phyloP scores from a whole-genome alignment of 2,888 invertebrate genomes.

The Nomada ruficornis region DNA sequence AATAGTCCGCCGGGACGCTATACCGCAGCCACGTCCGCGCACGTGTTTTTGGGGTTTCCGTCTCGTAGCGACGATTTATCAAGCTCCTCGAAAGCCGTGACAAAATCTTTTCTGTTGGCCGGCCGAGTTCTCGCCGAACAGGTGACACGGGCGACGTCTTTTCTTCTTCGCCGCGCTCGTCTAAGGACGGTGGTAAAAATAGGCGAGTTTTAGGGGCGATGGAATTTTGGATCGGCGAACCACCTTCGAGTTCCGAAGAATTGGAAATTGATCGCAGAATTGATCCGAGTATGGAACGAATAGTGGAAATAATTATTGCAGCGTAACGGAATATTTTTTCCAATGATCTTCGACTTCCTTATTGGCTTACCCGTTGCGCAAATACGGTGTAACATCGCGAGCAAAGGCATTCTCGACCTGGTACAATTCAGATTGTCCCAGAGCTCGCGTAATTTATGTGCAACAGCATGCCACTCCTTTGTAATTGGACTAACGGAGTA shows the following conservation, averaged over 20 bases:
- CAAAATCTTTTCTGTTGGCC: slow-evolving; percentile 37
- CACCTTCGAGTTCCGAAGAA: too few species aligned
- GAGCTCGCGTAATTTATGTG: slow-evolving; percentile 43
- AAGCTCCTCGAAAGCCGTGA: slow-evolving; percentile 64
- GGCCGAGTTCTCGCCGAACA: slow-evolving; percentile 49
- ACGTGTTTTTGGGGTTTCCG: slow-evolving; percentile 65
- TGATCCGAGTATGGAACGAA: too few species aligned
- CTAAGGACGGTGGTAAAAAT: too few species aligned
- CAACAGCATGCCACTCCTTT: slow-evolving; percentile 40
- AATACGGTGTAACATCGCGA: slow-evolving; percentile 14
- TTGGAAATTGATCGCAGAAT: too few species aligned
- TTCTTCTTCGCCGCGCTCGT: not conserved
- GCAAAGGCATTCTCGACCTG: not conserved
- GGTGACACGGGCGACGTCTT: slow-evolving; percentile 39
- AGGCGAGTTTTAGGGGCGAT: too few species aligned
- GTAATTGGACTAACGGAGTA: slow-evolving; percentile 50
- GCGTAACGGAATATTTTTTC: too few species aligned
- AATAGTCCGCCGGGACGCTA: slow-evolving; percentile 72
- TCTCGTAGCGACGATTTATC: slow-evolving; percentile 68
- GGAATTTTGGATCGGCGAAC: too few species aligned
- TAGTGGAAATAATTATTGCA: too few species aligned
- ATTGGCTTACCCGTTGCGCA: not conserved
- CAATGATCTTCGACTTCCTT: not conserved
- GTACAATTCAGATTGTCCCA: slow-evolving; percentile 28
- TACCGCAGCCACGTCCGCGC: slow-evolving; percentile 56